Base-by-base conservation (phyloP, 1,140 invertebrate genomes). In the Cyclargus thomasi region DNA sequence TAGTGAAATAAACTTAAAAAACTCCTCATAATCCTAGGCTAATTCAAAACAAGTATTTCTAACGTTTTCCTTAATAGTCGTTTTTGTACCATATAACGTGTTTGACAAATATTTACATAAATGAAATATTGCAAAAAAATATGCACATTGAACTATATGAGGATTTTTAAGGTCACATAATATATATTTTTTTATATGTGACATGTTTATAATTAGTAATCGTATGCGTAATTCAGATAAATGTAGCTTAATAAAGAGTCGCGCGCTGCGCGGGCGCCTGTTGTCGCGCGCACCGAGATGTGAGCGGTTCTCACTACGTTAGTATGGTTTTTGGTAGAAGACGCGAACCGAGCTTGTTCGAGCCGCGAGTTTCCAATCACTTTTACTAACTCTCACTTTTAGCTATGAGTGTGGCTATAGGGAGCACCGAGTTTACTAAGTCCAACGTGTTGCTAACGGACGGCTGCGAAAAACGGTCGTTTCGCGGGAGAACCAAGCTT, bases 271-370 rank as follows among this genome's bases (percentile, higher is more conserved):
- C 70, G 81, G 77, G 81, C 84, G 77, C 79, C 79, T 83, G 81
- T 90, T 86, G 88, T 88, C 83, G 79, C 68, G 71, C 70, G 65
- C 75, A 72, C 67, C 72, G 83, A 81, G 84, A 89, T 85, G 85
- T 81, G 79, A 78, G 78, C 76, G 78, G 64, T 72, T 75, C 77
- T 77, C 74, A 76, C 81, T 81, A 81, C 77, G 83, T 81, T 77
- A 86, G 76, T 80, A 79, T 76, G 76, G 80, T 83, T 87, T 88
- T 90, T 83, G 80, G 83, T 81, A 85, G 70, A 78, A 79, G 74
- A 69, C 67, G 74, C 81, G 73, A 77, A 83, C 84, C 79, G 81
- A 83, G 70, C 55, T 21, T 77, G 81, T 64, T 74, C 72, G 73
- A 64, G 70, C 71, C 75, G 74, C 66, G 70, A 75, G 69, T 70